Conservation (phyloP, 2,113 vertebrate species). For the Morphnarchus princeps region DNA sequence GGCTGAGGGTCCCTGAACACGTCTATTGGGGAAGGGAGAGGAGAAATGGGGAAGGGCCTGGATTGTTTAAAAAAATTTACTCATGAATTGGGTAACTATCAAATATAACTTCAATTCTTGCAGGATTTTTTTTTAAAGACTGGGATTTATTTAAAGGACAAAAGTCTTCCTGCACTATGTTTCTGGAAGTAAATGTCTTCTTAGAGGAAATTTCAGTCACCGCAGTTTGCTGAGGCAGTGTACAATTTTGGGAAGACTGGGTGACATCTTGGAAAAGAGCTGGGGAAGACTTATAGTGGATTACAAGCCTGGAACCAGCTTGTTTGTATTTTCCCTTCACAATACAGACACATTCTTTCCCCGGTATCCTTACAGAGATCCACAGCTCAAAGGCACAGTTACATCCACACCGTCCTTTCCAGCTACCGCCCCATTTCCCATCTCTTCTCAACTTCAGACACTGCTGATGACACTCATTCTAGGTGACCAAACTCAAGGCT, state of each 20-base stretch:
- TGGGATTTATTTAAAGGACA: not conserved
- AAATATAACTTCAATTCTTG: not conserved
- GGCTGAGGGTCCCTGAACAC: not conserved
- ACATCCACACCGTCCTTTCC: not conserved
- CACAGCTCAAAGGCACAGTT: not conserved
- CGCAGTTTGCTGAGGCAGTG: not conserved
- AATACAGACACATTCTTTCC: not conserved
- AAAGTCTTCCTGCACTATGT: not conserved
- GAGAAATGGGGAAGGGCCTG: not conserved
- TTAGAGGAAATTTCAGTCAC: not conserved
- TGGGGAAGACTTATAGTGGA: not conserved
- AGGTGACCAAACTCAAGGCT: not conserved
- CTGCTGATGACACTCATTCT: not conserved
- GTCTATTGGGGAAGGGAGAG: not conserved
- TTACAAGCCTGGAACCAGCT: not conserved
- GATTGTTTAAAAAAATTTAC: not conserved
- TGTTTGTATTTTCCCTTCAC: not conserved
- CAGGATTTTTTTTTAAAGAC: not conserved
- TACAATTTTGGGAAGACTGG: not conserved
- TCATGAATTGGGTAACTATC: too few relatives aligned
- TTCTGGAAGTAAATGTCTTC: not conserved
- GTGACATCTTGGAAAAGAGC: not conserved
- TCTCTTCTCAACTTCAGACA: not conserved
- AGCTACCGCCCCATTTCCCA: fast-evolving
- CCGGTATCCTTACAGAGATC: not conserved